Evolutionary conservation across 2,888 invertebrate genomes (phyloP), one percentile per base, ranked within the genome.

Genomic region (Diarsia rubi): DNA sequence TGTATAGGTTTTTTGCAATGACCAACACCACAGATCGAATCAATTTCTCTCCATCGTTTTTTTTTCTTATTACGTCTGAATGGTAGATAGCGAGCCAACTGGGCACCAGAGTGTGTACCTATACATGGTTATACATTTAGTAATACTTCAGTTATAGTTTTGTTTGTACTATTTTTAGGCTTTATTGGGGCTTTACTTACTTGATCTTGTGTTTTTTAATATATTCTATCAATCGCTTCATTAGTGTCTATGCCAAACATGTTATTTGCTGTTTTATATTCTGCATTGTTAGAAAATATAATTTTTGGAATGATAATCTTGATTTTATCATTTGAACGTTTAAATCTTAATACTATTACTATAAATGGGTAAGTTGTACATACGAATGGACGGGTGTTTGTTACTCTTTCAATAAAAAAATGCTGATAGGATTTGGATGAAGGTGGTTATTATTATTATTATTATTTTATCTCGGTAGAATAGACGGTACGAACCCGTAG

Each of bases 31-130:
- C 84, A 90, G 84, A 91, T 90, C 91, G 91, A 92, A 94, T 94
- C 92, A 94, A 94, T 94, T 93, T 93, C 93, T 91, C 90, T 93
- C 85, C 79, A 87, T 86, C 82, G 80, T 81, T 89, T 82, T 90
- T 92, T 90, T 91, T 91, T 91, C 86, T 90, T 91, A 86, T 91
- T 90, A 87, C 81, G 88, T 88, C 87, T 88, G 88, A 91, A 88
- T 90, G 79, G 84, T 80, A 82, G 87, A 89, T 88, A 86, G 86
- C 89, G 87, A 88, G 84, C 88, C 89, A 91, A 91, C 91, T 90
- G 89, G 89, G 88, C 87, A 84, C 81, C 78, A 73, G 76, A 86
- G 65, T 75, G 42, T 64, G 16, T 76, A 73, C 75, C 54, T 70
- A 59, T 79, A 68, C 52, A 37, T 82, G 12, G n/a, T 19, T 78